Base-by-base conservation (phyloP, 2,888 invertebrate genomes). In the Rhagium mordax region DNA sequence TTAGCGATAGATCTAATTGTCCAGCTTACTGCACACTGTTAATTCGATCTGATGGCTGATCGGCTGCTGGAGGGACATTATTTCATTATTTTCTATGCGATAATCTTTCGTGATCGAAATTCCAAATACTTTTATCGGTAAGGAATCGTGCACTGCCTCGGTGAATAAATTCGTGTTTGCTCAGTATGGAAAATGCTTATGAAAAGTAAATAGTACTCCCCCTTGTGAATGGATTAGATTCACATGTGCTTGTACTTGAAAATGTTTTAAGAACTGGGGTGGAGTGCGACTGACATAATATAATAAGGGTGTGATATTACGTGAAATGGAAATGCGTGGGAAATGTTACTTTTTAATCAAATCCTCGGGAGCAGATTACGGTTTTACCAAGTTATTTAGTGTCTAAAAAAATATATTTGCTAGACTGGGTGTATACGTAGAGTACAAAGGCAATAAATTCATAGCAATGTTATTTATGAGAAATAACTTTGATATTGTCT, bases 21-120 rank as follows among this genome's bases (percentile, higher is more conserved):
- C 72, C 71, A 72, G 76, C 76, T 79, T 78, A 78, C 77, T 76
- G 76, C 77, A 74, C 79, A 77, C 76, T 79, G 76, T 77, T 80
- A 82, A 81, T 80, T 78, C 76, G 75, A 82, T 82, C 75, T 69
- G 71, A 71, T 71, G 71, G 64, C 73, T 75, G 77, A 78, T 78
- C 78, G 78, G 76, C 74, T 76, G 75, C 78, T 76, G 73, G 75
- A 70, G 73, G 72, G 74, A 74, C 78, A 79, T 82, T 81, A 82
- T 82, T 80, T 82, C 78, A 81, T 81, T 82, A 82, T 78, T 80
- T 80, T 79, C 76, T 69, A 75, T 72, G 79, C 71, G 75, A 80
- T 81, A 80, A 80, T 80, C 72, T 57, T 72, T 59, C 71, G 77
- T 74, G 78, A 76, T 72, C 65, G 27, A 53, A 53, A 51, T 65